Base-by-base conservation (phyloP, 2,888 invertebrate species). In the Tineola bisselliella region DNA sequence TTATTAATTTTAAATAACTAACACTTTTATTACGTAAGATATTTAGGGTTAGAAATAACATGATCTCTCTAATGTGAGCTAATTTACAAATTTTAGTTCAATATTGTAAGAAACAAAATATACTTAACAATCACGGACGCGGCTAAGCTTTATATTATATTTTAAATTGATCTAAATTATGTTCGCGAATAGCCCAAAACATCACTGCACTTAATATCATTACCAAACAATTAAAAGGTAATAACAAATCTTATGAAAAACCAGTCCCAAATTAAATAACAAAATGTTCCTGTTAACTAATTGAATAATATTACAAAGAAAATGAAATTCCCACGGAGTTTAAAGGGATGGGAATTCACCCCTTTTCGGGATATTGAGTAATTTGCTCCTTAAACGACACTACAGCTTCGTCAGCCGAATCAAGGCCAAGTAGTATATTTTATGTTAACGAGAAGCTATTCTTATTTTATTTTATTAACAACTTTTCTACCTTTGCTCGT, bases 301-400 rank as follows among this genome's bases (percentile, higher is more conserved):
- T 79, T 79, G 77, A 80, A 80, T 81, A 79, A 82, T 79, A 79
- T 79, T 69, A 76, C 75, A 75, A 72, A 71, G 71, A 71, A 70
- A 73, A 74, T 70, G 68, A 68, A 71, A 74, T 72, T 72, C 72
- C 71, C 68, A 65, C 58, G 65, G 68, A 69, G 68, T 10, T 17
- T 6, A 19, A 58, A 30, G 57, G 57, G 44, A 44, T 11, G 44
- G 15, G 58, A 33, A n/a, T 15, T 31, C 19, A 70, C 70, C 72
- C 71, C 72, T 72, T 75, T 74, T 71, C 70, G 65, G 67, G 66
- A 66, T 69, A 73, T 74, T 73, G 71, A 72, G 70, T 72, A 71
- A 73, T 72, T 58, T 12, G 31, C 8, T 15, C 33, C 56, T 18
- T 25, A 15, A 33, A 25, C 33, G 58, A 33, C 19, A 54, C 58